Evolutionary conservation across 2,888 invertebrate species (phyloP).

Genomic region (Melanotus villosus): DNA sequence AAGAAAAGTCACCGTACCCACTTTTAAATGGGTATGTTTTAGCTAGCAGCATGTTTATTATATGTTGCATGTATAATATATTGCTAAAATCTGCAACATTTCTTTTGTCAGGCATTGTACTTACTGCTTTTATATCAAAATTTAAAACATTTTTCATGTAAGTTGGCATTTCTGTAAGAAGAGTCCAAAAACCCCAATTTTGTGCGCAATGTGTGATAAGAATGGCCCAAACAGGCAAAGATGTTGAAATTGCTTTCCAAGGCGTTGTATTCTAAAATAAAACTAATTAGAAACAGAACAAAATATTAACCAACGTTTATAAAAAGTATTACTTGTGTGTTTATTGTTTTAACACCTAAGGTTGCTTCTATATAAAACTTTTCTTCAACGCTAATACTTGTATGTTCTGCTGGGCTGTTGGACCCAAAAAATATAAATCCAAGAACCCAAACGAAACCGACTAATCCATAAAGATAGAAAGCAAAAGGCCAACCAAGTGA

Average conservation of each 20-base stretch:
- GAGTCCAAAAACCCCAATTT: conserved; percentile 86
- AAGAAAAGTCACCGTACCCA: no score
- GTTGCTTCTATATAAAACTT: conserved; percentile 73
- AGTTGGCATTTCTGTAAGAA: conserved; percentile 84
- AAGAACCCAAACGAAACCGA: conserved; percentile 73
- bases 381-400: conserved; percentile 74
- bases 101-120: no score
- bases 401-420: conserved; percentile 74
- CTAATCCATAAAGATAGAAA: conserved; percentile 78
- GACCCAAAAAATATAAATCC: conserved; percentile 74
- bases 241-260: conserved; percentile 81
- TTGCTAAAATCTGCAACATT: no score
- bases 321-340: conserved; percentile 6
- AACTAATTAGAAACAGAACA: conserved; percentile 37
- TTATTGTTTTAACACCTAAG: conserved; percentile 22
- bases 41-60: no score
- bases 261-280: conserved; percentile 71
- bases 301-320: background rate
- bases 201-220: conserved; percentile 80
- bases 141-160: conserved; percentile 82
- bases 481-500: conserved; percentile 82
- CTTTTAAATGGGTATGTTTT: no score
- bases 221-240: conserved; percentile 82
- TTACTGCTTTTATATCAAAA: conserved; percentile 79
- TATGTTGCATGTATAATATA: no score